Base-by-base conservation (phyloP, 2,113 vertebrate species). In the Echinops telfairi region DNA sequence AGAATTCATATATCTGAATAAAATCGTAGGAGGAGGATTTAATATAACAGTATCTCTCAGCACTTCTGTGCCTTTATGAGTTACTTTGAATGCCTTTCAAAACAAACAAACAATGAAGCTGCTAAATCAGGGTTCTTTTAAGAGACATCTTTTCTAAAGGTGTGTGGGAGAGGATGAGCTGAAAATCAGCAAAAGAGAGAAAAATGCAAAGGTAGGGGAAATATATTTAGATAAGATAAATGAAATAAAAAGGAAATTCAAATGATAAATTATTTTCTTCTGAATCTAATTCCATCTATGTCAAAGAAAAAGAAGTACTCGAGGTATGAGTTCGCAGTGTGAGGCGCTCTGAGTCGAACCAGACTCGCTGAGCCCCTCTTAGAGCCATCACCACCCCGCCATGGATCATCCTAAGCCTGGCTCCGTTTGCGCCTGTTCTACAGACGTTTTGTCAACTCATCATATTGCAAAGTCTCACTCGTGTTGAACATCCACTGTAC, bases 61-160 rank as follows among this genome's bases (percentile, higher is more conserved):
- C 11, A 81, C 82, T 76, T 73, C 20, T 36, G 58, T 93, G 40
- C 2, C 47, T 92, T 88, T 83, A 53, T 84, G 31, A 40, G 40
- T 40, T 40, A 40, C 40, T 40, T 40, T 40, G 40, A 53, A 53
- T 77, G 38, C 47, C 47, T n/a, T 93, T 77, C 71, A 87, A 90
- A 93, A 66, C 22, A 91, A 92, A 70, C 19, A 64, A 83, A 58
- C n/a, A 92, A 66, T 15, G 38, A 94, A 81, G 95, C 14, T 83
- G 16, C 68, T 79, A 86, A 88, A 53, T 73, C 36, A 64, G 80
- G 4, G 2, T 25, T 31, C 75, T 66, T 88, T 83, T 60, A 62
- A 82, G 29, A 77, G 17, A 66, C 5, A 53, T 53, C 47, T 53
- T 53, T 53, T 53, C 6, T 53, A 53, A 53, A 53, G 47, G 47